Base-by-base conservation (phyloP, 2,113 vertebrate genomes). In the Pomatorhinus ruficollis region DNA sequence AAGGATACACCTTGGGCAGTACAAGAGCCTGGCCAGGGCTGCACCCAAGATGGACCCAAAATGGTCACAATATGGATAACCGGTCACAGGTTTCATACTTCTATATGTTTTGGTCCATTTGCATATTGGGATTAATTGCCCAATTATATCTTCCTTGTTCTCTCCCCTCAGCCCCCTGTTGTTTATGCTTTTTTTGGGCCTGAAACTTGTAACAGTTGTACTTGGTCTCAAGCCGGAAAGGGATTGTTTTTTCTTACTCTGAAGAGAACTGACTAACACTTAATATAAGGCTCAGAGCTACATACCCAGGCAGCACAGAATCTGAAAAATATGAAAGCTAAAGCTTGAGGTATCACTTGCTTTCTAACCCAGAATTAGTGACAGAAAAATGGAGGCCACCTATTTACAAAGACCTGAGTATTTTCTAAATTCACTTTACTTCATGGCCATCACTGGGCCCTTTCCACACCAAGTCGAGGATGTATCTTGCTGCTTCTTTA, bases 401-500 rank as follows among this genome's bases (percentile, higher is more conserved):
- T 47, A 2, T 50, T 50, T 61, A 40, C 17, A 42, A 87, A 56
- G 42, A 42, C n/a, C n/a, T 45, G 18, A 53, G 28, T 76, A 14
- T 57, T 85, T 84, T 71, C 66, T 76, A 47, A 49, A 37, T 50
- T 82, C 5, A 7, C 18, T 45, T 89, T 11, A 17, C 27, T 33
- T 60, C 1, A 1, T n/a, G 50, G 35, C 11, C 8, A 2, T 56
- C 25, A 12, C 22, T 23, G 42, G 25, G 8, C 5, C n/a, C 19
- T 84, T 79, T 19, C 22, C 53, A 42, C 21, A 25, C 15, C 37
- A 63, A 81, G 15, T 6, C 45, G 23, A 69, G 47, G 27, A 78
- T n/a, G 39, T 47, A 92, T 35, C 8, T 90, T 75, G 50, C 66
- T 74, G 50, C 50, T 92, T 68, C 35, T 76, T 40, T 81, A 89